Conservation (phyloP, 2,797 vertebrate species). For the Denticeps clupeoides region DNA sequence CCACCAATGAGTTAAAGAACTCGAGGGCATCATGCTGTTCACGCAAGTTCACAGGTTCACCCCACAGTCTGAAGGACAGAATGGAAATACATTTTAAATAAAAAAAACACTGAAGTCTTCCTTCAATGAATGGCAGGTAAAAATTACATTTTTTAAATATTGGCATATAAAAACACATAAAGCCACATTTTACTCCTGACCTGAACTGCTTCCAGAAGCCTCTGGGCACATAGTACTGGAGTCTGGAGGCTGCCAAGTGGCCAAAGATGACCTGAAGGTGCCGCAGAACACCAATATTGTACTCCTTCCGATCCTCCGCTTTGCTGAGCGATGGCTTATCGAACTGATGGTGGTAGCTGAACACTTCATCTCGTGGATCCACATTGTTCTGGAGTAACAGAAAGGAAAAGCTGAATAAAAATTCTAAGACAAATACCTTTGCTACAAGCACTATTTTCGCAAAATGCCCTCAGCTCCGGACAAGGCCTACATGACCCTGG, state of each 20-base stretch:
- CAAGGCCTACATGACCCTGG: constrained; percentile 13
- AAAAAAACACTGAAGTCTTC: too few species aligned
- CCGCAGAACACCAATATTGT: constrained; percentile 96
- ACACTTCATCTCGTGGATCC: constrained; percentile 94
- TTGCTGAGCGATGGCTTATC: constrained; percentile 91
- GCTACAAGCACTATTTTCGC: not conserved
- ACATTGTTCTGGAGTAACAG: constrained; percentile 76
- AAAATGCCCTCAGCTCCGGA: constrained; percentile 29
- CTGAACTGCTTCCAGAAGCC: constrained; percentile 99
- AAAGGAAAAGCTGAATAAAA: not conserved
- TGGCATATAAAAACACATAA: too few species aligned
- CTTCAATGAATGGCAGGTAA: too few species aligned
- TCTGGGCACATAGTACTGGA: constrained; percentile 96
- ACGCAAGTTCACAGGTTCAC: constrained; percentile 92
- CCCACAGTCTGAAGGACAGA: constrained; percentile 98
- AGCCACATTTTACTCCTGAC: constrained; percentile 42
- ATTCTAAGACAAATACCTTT: not conserved
- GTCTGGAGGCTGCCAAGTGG: constrained; percentile 89
- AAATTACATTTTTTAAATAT: too few species aligned
- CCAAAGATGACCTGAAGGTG: constrained; percentile 98
- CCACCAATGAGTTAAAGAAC: constrained; percentile 98
- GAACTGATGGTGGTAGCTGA: constrained; percentile 95
- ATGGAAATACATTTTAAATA: too few species aligned
- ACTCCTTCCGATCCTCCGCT: constrained; percentile 96
- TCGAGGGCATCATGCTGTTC: constrained; percentile 98